Base-by-base conservation (phyloP, 2,113 vertebrate species). In the Rattus rattus region DNA sequence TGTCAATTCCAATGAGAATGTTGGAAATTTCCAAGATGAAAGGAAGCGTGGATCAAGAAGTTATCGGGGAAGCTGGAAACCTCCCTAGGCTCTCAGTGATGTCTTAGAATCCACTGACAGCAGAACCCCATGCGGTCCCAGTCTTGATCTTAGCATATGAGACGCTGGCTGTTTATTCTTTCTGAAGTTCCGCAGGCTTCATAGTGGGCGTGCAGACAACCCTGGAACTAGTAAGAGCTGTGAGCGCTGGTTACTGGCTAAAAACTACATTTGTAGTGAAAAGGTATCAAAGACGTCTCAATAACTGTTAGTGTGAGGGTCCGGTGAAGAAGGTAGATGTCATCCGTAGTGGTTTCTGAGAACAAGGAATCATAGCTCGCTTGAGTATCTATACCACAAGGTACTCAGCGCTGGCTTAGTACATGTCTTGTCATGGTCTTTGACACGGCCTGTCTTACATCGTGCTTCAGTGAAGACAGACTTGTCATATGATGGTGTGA, bases 91-190 rank as follows among this genome's bases (percentile, higher is more conserved):
- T 65, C 59, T 92, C 43, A 2, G 22, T 59, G 69, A 30, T 88
- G 86, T 88, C 67, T 96, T 96, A 61, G 91, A 94, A 91, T 90
- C 70, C 52, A 76, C 56, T 65, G 49, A 79, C 87, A 92, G 73
- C 75, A 80, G 54, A 94, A 65, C 49, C 73, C 80, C 47, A 0
- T 69, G 6, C 85, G 63, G 65, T 73, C 73, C 63, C 28, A 28
- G 28, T 76, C 81, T 97, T 96, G 80, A 92, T 90, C 73, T 96
- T 96, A 95, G 92, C 49, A 92, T 61, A 65, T 2, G n/a, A 95
- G 33, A 43, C 28, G n/a, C 63, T 39, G 94, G 56, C n/a, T 47
- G 0, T 91, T 95, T 92, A 39, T 11, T 95, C 84, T 79, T 90
- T 88, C n/a, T 96, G 61, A 96, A 95, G 59, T 63, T 30, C 75